Percentiles rank a stretch among this genome's conserved stretches.
phyloP scores from a whole-genome alignment of 2,888 invertebrate genomes.

The Parapristionchus giblindavisi region DNA sequence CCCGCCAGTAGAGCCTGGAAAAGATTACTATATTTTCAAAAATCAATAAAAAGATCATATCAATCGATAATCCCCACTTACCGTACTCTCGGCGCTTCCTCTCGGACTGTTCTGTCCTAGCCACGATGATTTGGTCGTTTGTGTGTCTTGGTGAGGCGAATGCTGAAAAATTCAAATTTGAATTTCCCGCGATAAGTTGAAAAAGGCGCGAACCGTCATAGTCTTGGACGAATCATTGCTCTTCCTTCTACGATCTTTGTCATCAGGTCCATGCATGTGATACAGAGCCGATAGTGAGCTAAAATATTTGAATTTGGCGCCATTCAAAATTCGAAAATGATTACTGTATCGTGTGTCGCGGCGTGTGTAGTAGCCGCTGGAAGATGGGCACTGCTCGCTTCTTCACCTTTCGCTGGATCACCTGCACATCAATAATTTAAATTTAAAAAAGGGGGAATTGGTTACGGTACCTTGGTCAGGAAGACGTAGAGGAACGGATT shows the following conservation, averaged over 20 bases:
- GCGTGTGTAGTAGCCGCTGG: slow-evolving; percentile 46
- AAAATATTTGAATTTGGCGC: not conserved
- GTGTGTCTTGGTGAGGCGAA: slow-evolving; percentile 23
- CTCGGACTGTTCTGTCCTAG: not conserved
- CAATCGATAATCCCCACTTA: not conserved
- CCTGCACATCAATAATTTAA: slow-evolving; percentile 27
- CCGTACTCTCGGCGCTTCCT: slow-evolving; percentile 10
- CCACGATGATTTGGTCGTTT: slow-evolving; percentile 15
- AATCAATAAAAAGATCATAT: not conserved
- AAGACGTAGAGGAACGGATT: slow-evolving; percentile 98
- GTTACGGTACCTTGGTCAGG: slow-evolving; percentile 79
- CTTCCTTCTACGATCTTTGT: slow-evolving; percentile 24
- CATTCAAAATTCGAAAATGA: not conserved
- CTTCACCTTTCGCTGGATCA: slow-evolving; percentile 54
- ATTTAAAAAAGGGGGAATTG: not conserved
- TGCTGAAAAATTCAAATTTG: not conserved
- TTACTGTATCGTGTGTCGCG: slow-evolving; percentile 39
- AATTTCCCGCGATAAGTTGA: slow-evolving; percentile 1
- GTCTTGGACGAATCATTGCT: slow-evolving; percentile 25
- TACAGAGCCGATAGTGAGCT: slow-evolving; percentile 27
- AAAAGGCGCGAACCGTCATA: not conserved
- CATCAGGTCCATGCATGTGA: slow-evolving; percentile 15
- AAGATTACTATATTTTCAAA: too few relatives aligned
- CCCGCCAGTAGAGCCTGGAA: too few relatives aligned
- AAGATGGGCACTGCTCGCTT: slow-evolving; percentile 56